phyloP scores from a whole-genome alignment of 2,113 vertebrate species.

The Nyctibius bracteatus region DNA sequence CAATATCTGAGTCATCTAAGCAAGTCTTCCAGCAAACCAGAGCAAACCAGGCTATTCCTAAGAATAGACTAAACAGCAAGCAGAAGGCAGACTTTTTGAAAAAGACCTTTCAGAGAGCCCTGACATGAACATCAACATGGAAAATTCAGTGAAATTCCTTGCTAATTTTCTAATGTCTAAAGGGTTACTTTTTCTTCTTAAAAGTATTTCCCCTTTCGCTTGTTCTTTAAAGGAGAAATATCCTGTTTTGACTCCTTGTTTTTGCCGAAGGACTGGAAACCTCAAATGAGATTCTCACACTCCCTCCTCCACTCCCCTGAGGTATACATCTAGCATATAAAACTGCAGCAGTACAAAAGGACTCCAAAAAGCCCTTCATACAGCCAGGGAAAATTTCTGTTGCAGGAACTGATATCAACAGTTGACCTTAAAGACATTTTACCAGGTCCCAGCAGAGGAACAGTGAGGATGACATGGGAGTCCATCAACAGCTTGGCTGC shows the following conservation, averaged over 20 bases:
- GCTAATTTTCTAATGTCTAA: neutral
- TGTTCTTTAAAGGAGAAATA: conserved; percentile 14
- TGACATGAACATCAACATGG: neutral
- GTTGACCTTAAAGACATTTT: neutral
- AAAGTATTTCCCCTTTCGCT: neutral
- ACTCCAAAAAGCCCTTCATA: neutral
- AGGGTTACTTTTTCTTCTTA: neutral
- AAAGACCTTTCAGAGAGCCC: neutral
- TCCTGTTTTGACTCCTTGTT: neutral
- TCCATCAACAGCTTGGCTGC: neutral
- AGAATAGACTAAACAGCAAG: conserved; percentile 40
- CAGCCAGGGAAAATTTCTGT: neutral
- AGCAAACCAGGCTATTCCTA: conserved; percentile 35
- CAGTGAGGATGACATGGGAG: neutral
- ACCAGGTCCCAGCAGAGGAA: neutral
- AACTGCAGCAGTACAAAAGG: neutral
- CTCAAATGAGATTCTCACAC: conserved; percentile 43
- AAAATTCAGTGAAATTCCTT: neutral
- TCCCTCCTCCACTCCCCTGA: conserved; percentile 3
- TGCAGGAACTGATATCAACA: neutral
- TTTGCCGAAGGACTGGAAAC: neutral
- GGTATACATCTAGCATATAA: neutral
- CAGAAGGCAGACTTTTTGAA: neutral
- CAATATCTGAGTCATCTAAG: conserved; percentile 58
- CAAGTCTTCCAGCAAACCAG: conserved; percentile 42